Evolutionary conservation across 1,140 invertebrate genomes (phyloP), one percentile per base, ranked within the genome.

Genomic region (Eueides isabella): DNA sequence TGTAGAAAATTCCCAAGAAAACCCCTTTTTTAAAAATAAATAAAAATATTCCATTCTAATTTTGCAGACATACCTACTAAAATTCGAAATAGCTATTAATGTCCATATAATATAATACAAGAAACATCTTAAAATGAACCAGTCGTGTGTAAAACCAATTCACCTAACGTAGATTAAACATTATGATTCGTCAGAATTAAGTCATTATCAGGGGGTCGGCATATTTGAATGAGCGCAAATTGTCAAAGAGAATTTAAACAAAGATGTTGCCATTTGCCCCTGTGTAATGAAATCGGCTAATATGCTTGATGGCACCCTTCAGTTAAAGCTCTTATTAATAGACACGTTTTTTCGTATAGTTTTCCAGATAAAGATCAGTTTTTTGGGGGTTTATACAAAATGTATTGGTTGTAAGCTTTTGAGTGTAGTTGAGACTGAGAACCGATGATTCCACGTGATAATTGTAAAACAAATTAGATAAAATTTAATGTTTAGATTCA

Each of bases 201-300:
- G 78, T 79, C 82, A 86, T 91, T 89, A 90, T 86, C 79, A 85
- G 78, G 88, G 89, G 87, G 86, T 31, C 76, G 79, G 76, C 80
- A 81, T 88, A 91, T 92, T 92, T 92, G 88, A 92, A 92, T 92
- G 89, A 91, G 89, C 88, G 81, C 84, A 92, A 91, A 92, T 91
- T 92, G 88, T 92, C 88, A 92, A 92, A 92, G 89, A 91, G 89
- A 92, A 55, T 92, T 88, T 90, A 91, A 89, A 91, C 90, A 92
- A 91, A 91, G 88, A 89, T 79, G 85, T 87, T 90, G 80, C 85
- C 88, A 87, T 88, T 87, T 86, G 85, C 86, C 89, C 67, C 75
- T 84, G 84, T 86, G 90, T 90, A 91, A 92, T 90, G 80, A 83
- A 83, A 89, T 89, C 86, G 81, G 76, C 82, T 91, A 91, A 91